Evolutionary conservation across 2,797 vertebrate genomes (phyloP), one percentile per base, ranked within the genome.

Genomic region (Thamnophis elegans): DNA sequence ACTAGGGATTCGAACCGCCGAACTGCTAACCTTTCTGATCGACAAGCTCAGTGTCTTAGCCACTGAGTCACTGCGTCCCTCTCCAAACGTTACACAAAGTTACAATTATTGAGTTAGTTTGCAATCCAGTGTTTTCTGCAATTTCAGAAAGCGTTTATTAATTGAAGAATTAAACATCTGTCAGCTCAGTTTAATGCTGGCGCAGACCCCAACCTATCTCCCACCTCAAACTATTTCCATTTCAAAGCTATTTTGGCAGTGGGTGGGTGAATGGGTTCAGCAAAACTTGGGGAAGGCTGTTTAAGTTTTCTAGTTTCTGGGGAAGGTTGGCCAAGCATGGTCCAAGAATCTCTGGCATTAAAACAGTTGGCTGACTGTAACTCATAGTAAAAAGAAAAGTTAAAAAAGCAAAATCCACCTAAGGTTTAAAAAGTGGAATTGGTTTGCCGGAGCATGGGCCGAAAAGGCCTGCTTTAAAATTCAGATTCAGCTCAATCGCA

Each of bases 341-440:
- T 2, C 53, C 85, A 87, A 87, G 53, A n/a, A 16, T 55, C n/a
- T n/a, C 53, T 73, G 93, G 36, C 93, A 86, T 95, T 95, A 96
- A 26, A 96, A 95, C 55, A 85, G 92, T 92, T 91, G 88, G 92
- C 94, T 90, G 91, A 90, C 62, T 91, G 88, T 0, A 1, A 91
- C 0, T 55, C 36, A 89, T 60, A 93, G 92, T 96, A 95, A 97
- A 96, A 95, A 94, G 93, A 92, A 95, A 94, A 90, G 7, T 91
- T 96, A 95, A 97, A 14, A 97, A 68, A 97, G 95, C 94, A 91
- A 47, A 94, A 95, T 94, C 93, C 93, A 94, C 94, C 95, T 90
- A 54, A 58, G 85, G 89, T 93, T 95, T 96, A 96, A 96, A 47
- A 92, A 96, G 94, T 89, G 90, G 13, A 42, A 94, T 95, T 92